Conservation (phyloP, 2,113 vertebrate genomes). For the Varanus komodoensis region DNA sequence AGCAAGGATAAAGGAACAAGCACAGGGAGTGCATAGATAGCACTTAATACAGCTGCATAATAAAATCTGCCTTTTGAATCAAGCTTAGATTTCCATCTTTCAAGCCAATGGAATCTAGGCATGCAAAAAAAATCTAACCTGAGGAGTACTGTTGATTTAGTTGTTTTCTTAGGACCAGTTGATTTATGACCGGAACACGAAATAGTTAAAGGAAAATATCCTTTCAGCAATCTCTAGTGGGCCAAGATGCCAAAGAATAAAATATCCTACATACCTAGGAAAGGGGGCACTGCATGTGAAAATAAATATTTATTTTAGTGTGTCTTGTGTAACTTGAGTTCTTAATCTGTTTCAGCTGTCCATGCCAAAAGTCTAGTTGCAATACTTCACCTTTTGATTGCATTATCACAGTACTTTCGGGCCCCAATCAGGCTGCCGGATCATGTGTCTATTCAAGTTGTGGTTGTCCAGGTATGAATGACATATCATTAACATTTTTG, state of each 20-base stretch:
- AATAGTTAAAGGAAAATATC: neutral
- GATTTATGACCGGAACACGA: conserved; percentile 26
- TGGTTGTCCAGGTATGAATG: conserved; percentile 93
- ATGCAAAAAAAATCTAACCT: conserved; percentile 4
- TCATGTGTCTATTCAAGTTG: conserved; percentile 96
- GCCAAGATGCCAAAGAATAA: conserved; percentile 26
- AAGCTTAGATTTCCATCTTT: conserved; percentile 56
- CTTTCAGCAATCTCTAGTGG: conserved; percentile 20
- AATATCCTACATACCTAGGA: conserved; percentile 2
- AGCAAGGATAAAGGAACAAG: conserved; percentile 60
- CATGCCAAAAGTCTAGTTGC: conserved; percentile 97
- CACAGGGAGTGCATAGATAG: conserved; percentile 43
- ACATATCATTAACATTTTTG: neutral
- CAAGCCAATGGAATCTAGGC: conserved; percentile 24
- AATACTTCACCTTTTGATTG: conserved; percentile 95
- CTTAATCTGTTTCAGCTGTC: conserved; percentile 83
- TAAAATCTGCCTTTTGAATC: conserved; percentile 65
- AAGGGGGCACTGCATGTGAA: conserved; percentile 23
- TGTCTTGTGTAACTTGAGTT: conserved; percentile 49
- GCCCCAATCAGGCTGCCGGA: conserved; percentile 96
- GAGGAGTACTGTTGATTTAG: neutral
- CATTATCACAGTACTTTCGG: conserved; percentile 94
- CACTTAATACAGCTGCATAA: conserved; percentile 5
- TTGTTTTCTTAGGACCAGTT: neutral
- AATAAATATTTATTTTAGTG: conserved; percentile 27